Evolutionary conservation across 1,140 invertebrate species (phyloP).

Genomic region (Leptestheria dahalacensis): DNA sequence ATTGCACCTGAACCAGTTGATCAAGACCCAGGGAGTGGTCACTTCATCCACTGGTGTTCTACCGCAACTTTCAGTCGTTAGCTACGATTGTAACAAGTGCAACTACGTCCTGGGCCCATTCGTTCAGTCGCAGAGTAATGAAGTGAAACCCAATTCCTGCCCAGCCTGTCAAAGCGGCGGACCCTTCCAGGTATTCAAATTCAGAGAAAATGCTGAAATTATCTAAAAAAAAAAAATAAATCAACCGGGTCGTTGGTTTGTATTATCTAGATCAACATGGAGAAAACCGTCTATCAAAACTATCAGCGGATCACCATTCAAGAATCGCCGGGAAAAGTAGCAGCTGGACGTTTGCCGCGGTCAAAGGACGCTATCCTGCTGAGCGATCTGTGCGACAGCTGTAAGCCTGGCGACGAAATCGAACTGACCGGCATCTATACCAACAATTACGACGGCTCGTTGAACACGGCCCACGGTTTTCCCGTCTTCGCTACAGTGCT

Average conservation of each 20-base stretch:
- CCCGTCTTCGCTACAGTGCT: slow-evolving; percentile 97
- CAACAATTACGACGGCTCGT: slow-evolving; percentile 92
- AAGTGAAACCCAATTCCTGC: slow-evolving; percentile 90
- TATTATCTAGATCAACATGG: slow-evolving; percentile 62
- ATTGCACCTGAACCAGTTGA: slow-evolving; percentile 86
- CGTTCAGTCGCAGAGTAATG: slow-evolving; percentile 77
- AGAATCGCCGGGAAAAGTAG: slow-evolving; percentile 84
- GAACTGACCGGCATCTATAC: slow-evolving; percentile 90
- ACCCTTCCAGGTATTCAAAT: slow-evolving; percentile 65
- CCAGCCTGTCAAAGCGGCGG: slow-evolving; percentile 94
- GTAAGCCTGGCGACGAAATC: slow-evolving; percentile 97
- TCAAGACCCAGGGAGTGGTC: slow-evolving; percentile 89
- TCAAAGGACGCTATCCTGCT: slow-evolving; percentile 94
- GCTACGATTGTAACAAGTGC: slow-evolving; percentile 96
- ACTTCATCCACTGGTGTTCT: slow-evolving; percentile 85
- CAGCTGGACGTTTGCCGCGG: slow-evolving; percentile 89
- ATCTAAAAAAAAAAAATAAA: slow-evolving; percentile 10
- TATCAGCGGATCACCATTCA: slow-evolving; percentile 97
- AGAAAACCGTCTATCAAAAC: slow-evolving; percentile 94
- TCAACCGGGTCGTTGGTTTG: slow-evolving; percentile 19
- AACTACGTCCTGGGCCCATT: slow-evolving; percentile 90
- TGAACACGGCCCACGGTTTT: slow-evolving; percentile 92
- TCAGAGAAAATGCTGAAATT: slow-evolving; percentile 10
- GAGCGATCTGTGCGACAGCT: slow-evolving; percentile 88
- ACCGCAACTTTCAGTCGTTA: slow-evolving; percentile 87